phyloP scores from a whole-genome alignment of 2,797 vertebrate species.

The Falco columbarius region DNA sequence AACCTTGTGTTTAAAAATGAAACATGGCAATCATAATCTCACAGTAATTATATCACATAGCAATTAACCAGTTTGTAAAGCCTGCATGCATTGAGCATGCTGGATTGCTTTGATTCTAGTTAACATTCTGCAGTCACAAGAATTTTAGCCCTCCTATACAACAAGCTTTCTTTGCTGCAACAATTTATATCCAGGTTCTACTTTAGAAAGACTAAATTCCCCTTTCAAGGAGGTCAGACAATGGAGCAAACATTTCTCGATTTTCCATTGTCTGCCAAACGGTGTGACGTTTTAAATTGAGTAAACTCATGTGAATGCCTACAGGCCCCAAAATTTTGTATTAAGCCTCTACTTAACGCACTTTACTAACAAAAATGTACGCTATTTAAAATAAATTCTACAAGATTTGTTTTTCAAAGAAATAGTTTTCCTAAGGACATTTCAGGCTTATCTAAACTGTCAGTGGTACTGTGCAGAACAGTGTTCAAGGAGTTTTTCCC shows the following conservation, averaged over 20 bases:
- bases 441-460: not conserved
- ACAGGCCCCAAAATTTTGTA: not conserved
- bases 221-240: not conserved
- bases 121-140: not conserved
- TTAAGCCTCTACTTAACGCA: not conserved
- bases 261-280: not conserved
- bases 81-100: not conserved
- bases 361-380: not conserved
- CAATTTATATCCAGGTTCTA: not conserved
- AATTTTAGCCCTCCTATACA: slow-evolving; percentile 2
- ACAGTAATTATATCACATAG: not conserved
- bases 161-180: not conserved
- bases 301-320: not conserved
- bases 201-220: not conserved
- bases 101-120: not conserved
- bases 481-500: not conserved
- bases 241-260: not conserved
- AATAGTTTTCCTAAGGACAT: not conserved
- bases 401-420: not conserved
- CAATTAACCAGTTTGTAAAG: slow-evolving; percentile 19
- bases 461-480: not conserved
- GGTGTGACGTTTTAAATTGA: not conserved
- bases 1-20: not conserved
- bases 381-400: not conserved
- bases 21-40: not conserved